These are phyloP conservation scores for Tangara arthus DNA, from an alignment of 2,797 vertebrate genomes.

Conservation along the genomic window DNA sequence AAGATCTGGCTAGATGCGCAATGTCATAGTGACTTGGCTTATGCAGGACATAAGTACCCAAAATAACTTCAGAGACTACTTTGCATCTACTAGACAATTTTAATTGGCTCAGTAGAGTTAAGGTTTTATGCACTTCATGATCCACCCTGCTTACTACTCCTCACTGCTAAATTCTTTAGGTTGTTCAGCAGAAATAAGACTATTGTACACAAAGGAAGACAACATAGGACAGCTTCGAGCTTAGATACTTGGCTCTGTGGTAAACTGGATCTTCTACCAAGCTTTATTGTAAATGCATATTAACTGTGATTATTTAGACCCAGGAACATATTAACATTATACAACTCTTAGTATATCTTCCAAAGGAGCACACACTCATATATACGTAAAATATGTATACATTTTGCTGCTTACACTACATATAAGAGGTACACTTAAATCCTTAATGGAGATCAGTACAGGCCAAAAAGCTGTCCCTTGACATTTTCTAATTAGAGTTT, in stretches of 20 bases:
- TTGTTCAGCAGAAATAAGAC: background rate
- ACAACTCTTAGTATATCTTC: background rate
- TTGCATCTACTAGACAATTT: background rate
- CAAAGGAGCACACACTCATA: background rate
- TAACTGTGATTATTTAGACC: slow-evolving; percentile 45
- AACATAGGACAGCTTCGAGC: background rate
- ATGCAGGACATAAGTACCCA: slow-evolving; percentile 78
- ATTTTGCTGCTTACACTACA: slow-evolving; percentile 70
- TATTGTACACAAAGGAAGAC: background rate
- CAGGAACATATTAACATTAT: slow-evolving; percentile 35
- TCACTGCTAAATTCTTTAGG: background rate
- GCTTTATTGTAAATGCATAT: slow-evolving; percentile 60
- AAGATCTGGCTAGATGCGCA: slow-evolving; percentile 23
- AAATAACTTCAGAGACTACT: slow-evolving; percentile 33
- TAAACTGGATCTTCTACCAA: slow-evolving; percentile 64
- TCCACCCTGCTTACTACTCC: background rate
- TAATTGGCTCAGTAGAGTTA: slow-evolving; percentile 32
- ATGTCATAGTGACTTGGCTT: slow-evolving; percentile 68
- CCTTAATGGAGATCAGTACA: slow-evolving; percentile 24
- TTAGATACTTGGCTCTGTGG: slow-evolving; percentile 29
- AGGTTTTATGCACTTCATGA: background rate
- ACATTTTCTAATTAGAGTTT: slow-evolving; percentile 69
- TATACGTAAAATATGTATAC: background rate
- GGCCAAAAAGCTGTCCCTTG: slow-evolving; percentile 51
- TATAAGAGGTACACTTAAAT: slow-evolving; percentile 50